A percentile compares a stretch with the other conserved stretches of the same genome.
These are phyloP conservation scores for Pseudomyrmex concolor DNA, from an alignment of 1,140 invertebrate species.

Conservation along the genomic window DNA sequence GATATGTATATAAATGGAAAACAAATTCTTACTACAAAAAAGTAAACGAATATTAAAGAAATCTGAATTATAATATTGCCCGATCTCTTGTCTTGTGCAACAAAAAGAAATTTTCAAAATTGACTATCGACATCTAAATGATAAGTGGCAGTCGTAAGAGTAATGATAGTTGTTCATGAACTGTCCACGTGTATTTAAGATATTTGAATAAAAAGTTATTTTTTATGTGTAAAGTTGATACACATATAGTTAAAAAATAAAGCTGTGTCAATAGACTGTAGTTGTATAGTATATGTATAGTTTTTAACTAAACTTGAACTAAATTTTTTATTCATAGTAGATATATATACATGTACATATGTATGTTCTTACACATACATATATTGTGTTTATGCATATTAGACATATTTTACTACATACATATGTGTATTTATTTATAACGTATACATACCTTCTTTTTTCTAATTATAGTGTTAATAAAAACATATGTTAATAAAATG, in stretches of 20 bases:
- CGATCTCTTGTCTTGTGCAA: slow-evolving; percentile 7
- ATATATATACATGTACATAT: slow-evolving; percentile 24
- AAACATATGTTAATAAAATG: slow-evolving; percentile 42
- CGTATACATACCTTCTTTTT: slow-evolving; percentile 30
- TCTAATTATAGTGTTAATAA: slow-evolving; percentile 43
- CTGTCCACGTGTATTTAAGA: slow-evolving; percentile 21
- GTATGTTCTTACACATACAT: slow-evolving; percentile 53
- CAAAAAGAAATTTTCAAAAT: slow-evolving; percentile 42
- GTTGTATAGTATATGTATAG: slow-evolving; percentile 22
- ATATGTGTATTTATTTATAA: slow-evolving; percentile 34
- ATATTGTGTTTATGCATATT: slow-evolving; percentile 30
- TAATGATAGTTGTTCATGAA: slow-evolving; percentile 35
- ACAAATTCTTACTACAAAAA: no score
- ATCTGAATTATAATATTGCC: not conserved
- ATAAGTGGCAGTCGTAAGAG: slow-evolving; percentile 42
- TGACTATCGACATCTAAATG: slow-evolving; percentile 21
- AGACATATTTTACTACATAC: slow-evolving; percentile 12
- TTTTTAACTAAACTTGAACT: slow-evolving; percentile 33
- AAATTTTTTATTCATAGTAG: not conserved
- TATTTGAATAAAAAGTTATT: slow-evolving; percentile 50
- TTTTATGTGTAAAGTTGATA: slow-evolving; percentile 39
- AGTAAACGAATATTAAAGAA: no score
- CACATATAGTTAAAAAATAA: slow-evolving; percentile 32
- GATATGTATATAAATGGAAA: no score
- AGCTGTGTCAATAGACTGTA: slow-evolving; percentile 41